These are phyloP conservation scores for Aspidiotus rigidus DNA, from an alignment of 2,888 invertebrate genomes.

Conservation along the genomic window DNA sequence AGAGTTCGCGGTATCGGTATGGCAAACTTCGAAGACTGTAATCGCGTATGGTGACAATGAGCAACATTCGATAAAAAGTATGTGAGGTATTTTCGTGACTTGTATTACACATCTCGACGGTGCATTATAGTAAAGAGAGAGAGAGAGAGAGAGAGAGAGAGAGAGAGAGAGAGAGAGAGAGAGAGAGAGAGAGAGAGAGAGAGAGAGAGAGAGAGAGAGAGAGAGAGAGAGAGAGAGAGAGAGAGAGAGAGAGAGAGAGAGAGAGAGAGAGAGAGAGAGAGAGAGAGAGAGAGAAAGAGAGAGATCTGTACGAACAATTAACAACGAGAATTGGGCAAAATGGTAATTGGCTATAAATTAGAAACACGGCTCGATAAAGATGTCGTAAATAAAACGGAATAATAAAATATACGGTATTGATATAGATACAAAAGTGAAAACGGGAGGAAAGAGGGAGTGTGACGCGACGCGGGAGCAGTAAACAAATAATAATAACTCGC, in stretches of 20 bases:
- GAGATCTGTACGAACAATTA: constrained; percentile 25
- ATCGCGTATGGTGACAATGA: too few relatives aligned
- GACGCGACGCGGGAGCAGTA: constrained; percentile 7
- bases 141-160: too few relatives aligned
- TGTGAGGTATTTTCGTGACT: background rate
- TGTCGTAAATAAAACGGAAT: background rate
- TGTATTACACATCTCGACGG: background rate
- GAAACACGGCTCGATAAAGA: constrained; percentile 24
- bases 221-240: too few relatives aligned
- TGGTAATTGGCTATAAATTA: constrained; percentile 29
- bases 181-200: too few relatives aligned
- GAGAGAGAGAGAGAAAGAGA: background rate
- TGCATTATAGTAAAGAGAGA: background rate
- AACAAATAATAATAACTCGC: background rate
- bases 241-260: too few relatives aligned
- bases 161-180: too few relatives aligned
- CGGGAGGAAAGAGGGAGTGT: background rate
- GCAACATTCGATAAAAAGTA: background rate
- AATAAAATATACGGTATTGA: background rate
- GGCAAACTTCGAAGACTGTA: too few relatives aligned
- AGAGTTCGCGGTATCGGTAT: too few relatives aligned
- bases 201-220: too few relatives aligned
- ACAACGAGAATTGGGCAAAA: constrained; percentile 20
- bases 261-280: background rate
- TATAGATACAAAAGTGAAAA: background rate